Evolutionary conservation across 2,888 invertebrate genomes (phyloP).

Genomic region (Molorchus minor): DNA sequence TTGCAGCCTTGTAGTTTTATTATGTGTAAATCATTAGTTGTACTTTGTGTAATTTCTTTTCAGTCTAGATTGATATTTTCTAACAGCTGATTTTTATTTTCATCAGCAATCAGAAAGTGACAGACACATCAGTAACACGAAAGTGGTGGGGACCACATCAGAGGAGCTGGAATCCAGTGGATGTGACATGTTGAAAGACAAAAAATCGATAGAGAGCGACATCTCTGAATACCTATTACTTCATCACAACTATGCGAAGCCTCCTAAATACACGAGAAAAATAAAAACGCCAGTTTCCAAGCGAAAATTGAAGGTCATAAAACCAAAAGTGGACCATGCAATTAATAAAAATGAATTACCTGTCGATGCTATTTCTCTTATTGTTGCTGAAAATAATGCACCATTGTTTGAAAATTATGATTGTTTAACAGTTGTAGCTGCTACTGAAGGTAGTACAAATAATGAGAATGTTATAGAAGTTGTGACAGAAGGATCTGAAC

Average conservation of each 20-base stretch:
- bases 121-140: conserved; percentile 68
- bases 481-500: neutral
- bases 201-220: conserved; percentile 51
- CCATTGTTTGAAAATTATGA: conserved; percentile 78
- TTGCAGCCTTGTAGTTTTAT: too few species aligned
- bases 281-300: conserved; percentile 14
- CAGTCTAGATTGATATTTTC: too few species aligned
- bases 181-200: conserved; percentile 58
- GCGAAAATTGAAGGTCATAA: conserved; percentile 35
- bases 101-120: conserved; percentile 61
- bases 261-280: conserved; percentile 26
- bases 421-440: conserved; percentile 77
- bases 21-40: neutral
- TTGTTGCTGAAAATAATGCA: conserved; percentile 29
- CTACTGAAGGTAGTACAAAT: conserved; percentile 68
- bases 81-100: conserved; percentile 9
- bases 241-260: conserved; percentile 58
- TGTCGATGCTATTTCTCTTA: conserved; percentile 10
- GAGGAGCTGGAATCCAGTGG: conserved; percentile 84
- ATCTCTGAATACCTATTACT: conserved; percentile 57
- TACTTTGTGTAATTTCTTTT: neutral
- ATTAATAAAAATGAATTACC: conserved; percentile 29
- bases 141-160: conserved; percentile 91
- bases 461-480: conserved; percentile 32
- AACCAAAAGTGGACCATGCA: conserved; percentile 44